Conservation (phyloP, 2,113 vertebrate species). For the Copsychus sechellarum region DNA sequence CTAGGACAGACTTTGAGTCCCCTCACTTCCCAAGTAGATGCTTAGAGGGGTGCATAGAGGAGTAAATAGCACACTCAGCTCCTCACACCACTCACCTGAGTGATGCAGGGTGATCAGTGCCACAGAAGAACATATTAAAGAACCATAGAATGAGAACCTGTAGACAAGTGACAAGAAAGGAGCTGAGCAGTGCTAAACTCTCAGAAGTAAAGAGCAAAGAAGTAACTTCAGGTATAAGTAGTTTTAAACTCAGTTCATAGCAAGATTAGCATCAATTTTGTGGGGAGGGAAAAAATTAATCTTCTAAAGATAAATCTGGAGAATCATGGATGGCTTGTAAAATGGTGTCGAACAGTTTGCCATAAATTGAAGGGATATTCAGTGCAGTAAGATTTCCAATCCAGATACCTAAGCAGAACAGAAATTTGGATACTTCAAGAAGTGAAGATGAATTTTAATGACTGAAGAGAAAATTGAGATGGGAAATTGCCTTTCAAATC, state of each 20-base stretch:
- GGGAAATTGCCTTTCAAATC: slow-evolving; percentile 60
- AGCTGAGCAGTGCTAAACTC: not conserved
- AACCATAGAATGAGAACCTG: not conserved
- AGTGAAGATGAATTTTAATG: slow-evolving; percentile 61
- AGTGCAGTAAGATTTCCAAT: slow-evolving; percentile 5
- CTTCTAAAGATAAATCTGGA: slow-evolving; percentile 37
- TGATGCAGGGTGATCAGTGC: not conserved
- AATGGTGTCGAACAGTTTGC: not conserved
- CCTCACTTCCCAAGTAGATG: not conserved
- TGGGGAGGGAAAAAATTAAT: not conserved
- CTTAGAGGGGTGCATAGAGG: not conserved
- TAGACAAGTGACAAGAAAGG: not conserved
- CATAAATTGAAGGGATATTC: slow-evolving; percentile 10
- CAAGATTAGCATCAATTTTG: not conserved
- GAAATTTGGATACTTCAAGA: slow-evolving; percentile 40
- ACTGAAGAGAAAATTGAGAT: slow-evolving; percentile 59
- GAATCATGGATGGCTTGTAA: slow-evolving; percentile 12
- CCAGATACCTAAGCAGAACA: slow-evolving; percentile 24
- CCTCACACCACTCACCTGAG: not conserved
- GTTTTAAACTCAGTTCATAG: not conserved
- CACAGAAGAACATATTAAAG: not conserved
- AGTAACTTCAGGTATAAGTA: not conserved
- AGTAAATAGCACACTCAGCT: not conserved
- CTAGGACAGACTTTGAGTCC: not conserved
- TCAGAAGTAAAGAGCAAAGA: not conserved